phyloP scores from a whole-genome alignment of 2,113 vertebrate species.

The Agapornis roseicollis region DNA sequence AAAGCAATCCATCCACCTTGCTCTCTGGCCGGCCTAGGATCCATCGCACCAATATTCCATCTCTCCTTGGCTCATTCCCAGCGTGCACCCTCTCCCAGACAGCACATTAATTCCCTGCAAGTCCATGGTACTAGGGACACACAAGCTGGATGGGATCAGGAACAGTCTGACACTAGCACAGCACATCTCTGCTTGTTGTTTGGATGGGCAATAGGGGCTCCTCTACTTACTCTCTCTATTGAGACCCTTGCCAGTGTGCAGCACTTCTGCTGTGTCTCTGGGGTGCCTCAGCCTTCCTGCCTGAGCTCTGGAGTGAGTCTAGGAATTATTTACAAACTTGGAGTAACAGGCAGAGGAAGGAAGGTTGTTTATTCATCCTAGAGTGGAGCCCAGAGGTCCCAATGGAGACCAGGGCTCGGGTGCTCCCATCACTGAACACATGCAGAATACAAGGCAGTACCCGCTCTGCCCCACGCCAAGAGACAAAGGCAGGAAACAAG shows the following conservation, averaged over 20 bases:
- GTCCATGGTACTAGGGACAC: not conserved
- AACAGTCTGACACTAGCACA: fast-evolving
- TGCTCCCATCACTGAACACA: fast-evolving
- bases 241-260: not conserved
- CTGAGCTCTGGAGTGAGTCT: not conserved
- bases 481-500: not conserved
- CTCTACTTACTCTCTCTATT: not conserved
- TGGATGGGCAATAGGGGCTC: not conserved
- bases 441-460: not conserved
- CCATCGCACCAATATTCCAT: fast-evolving
- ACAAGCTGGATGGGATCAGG: not conserved
- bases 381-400: not conserved
- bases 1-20: not conserved
- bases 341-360: not conserved
- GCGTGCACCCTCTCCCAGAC: fast-evolving
- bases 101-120: not conserved
- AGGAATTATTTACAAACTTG: not conserved
- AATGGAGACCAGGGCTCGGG: not conserved
- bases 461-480: not conserved
- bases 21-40: not conserved
- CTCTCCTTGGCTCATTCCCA: not conserved
- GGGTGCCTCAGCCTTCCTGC: not conserved
- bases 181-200: not conserved
- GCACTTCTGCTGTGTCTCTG: not conserved
- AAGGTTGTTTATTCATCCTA: not conserved